A percentile compares a stretch with the other conserved stretches of the same genome.
Evolutionary conservation across 2,797 vertebrate species (phyloP).

Genomic region (Okamejei kenojei): DNA sequence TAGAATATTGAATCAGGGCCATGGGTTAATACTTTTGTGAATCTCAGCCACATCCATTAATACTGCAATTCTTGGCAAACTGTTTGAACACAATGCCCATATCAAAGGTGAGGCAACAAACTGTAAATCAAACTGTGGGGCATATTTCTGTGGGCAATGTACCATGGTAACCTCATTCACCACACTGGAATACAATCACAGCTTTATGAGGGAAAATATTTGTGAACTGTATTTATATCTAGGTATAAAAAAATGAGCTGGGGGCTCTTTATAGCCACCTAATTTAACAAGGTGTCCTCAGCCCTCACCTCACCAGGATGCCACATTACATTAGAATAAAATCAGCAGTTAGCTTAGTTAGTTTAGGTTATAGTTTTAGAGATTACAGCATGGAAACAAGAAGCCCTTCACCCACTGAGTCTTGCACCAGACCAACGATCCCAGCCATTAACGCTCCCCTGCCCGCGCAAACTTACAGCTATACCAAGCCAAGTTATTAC

Average conservation of each 20-base stretch:
- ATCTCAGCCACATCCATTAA: constrained; percentile 17
- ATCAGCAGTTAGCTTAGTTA: neutral
- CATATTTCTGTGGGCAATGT: constrained; percentile 26
- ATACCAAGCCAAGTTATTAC: too few relatives aligned
- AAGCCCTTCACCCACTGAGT: too few relatives aligned
- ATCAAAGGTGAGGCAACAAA: neutral
- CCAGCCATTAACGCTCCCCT: too few relatives aligned
- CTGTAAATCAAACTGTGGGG: neutral
- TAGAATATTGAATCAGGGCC: neutral
- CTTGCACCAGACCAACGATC: too few relatives aligned
- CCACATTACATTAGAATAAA: neutral
- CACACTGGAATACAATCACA: neutral
- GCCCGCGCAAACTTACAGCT: too few relatives aligned
- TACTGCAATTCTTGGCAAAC: neutral
- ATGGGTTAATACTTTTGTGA: neutral
- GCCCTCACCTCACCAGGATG: neutral
- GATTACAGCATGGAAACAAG: too few relatives aligned
- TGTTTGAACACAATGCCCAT: neutral
- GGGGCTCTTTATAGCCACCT: neutral
- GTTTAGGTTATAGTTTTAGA: too few relatives aligned
- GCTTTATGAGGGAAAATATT: neutral
- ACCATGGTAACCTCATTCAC: constrained; percentile 15
- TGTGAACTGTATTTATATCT: neutral
- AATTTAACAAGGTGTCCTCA: neutral
- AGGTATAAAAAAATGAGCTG: too few relatives aligned